Evolutionary conservation across 2,797 vertebrate species (phyloP).

Genomic region (Lates japonicus): DNA sequence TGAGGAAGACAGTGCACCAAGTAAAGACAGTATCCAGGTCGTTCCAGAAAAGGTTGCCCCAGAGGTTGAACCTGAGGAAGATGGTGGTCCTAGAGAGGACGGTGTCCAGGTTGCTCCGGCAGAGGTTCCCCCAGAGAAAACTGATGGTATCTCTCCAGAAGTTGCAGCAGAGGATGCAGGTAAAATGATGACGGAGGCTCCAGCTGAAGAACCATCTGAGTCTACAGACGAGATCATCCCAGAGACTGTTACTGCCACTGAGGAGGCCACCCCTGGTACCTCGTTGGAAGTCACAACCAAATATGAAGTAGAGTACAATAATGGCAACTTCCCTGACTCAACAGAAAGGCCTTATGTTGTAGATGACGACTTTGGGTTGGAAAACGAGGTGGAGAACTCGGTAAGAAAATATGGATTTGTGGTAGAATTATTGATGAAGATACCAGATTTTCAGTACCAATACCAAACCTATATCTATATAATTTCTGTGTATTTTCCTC

Average conservation of each 20-base stretch:
- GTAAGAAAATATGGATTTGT: constrained; percentile 72
- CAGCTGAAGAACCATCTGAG: constrained; percentile 14
- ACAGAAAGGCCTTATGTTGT: constrained; percentile 24
- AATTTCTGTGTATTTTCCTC: neutral
- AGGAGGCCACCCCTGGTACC: constrained; percentile 20
- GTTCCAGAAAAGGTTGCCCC: neutral
- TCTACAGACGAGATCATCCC: neutral
- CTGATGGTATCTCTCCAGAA: constrained; percentile 13
- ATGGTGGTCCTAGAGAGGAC: neutral
- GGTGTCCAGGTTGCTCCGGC: neutral
- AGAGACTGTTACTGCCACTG: neutral
- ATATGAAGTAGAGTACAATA: constrained; percentile 71
- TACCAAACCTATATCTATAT: neutral
- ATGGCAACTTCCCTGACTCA: constrained; percentile 69
- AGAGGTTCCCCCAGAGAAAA: neutral
- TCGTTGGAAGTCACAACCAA: constrained; percentile 42
- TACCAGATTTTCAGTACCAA: too few relatives aligned
- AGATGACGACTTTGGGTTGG: constrained; percentile 54
- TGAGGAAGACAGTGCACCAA: neutral
- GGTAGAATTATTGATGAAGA: neutral
- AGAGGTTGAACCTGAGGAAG: neutral
- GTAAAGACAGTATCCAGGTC: neutral
- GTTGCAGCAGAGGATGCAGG: constrained; percentile 8
- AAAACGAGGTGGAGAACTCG: constrained; percentile 73
- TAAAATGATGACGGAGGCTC: neutral